These are phyloP conservation scores for Neomonachus schauinslandi DNA, from an alignment of 2,113 vertebrate species.

Conservation along the genomic window DNA sequence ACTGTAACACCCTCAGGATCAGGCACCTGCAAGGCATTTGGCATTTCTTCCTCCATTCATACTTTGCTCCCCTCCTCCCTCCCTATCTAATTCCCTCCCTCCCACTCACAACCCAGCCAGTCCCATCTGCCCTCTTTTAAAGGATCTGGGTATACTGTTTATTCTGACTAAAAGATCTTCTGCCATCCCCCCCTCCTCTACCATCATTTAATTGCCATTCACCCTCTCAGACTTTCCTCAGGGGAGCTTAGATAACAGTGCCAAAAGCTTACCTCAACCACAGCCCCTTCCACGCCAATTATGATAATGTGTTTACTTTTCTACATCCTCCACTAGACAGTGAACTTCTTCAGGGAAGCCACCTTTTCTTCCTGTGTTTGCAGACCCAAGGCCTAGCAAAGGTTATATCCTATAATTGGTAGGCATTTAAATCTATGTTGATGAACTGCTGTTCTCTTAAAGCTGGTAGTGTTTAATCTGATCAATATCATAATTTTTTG, in stretches of 20 bases:
- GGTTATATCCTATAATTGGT: not conserved
- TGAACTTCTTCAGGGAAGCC: not conserved
- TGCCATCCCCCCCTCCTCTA: not conserved
- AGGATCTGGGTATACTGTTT: not conserved
- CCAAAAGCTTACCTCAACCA: conserved; percentile 30
- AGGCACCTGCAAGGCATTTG: not conserved
- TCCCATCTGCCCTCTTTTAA: not conserved
- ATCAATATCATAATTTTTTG: not conserved
- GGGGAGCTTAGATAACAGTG: not conserved
- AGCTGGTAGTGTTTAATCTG: not conserved
- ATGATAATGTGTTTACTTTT: conserved; percentile 43
- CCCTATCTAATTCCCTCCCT: not conserved
- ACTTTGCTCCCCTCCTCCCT: not conserved
- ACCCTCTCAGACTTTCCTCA: not conserved
- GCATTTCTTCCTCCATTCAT: not conserved
- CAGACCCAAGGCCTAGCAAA: not conserved
- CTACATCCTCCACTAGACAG: not conserved
- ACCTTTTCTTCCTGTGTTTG: not conserved
- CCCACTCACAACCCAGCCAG: not conserved
- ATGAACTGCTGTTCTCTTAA: not conserved
- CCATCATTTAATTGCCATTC: not conserved
- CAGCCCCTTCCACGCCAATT: not conserved
- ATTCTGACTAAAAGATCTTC: not conserved
- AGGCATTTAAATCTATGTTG: not conserved
- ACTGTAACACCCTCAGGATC: not conserved